These are phyloP conservation scores for Sciurus vulgaris DNA, from an alignment of 2,797 vertebrate species.

Conservation along the genomic window DNA sequence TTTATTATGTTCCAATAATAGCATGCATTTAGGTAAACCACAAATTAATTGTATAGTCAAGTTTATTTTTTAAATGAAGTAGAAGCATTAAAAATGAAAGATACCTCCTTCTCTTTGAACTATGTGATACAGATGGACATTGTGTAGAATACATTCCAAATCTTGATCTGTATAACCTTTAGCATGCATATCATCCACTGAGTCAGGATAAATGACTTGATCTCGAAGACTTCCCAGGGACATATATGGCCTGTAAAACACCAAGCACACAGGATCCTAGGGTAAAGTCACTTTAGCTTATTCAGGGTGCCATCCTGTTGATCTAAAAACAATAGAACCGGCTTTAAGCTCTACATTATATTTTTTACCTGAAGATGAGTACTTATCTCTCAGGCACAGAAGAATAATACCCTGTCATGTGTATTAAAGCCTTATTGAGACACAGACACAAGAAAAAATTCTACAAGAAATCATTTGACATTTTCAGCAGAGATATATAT, in stretches of 20 bases:
- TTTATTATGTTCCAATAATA: conserved; percentile 4
- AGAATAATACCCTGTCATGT: conserved; percentile 60
- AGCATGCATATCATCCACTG: conserved; percentile 94
- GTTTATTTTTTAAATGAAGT: not conserved
- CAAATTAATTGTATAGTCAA: not conserved
- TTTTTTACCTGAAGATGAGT: conserved; percentile 66
- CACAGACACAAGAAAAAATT: not conserved
- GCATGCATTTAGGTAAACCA: conserved; percentile 17
- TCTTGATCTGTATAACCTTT: conserved; percentile 94
- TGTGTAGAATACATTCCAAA: conserved; percentile 94
- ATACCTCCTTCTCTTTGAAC: conserved; percentile 98
- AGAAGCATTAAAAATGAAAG: not conserved
- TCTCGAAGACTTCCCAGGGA: conserved; percentile 96
- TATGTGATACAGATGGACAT: conserved; percentile 97
- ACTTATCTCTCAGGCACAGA: conserved; percentile 58
- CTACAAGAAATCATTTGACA: not conserved
- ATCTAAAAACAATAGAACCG: not conserved
- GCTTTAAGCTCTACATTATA: conserved; percentile 68
- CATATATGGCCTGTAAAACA: conserved; percentile 95
- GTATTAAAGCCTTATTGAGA: conserved; percentile 75
- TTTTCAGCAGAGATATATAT: conserved; percentile 63
- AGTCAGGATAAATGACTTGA: conserved; percentile 99
- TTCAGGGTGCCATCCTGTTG: not conserved
- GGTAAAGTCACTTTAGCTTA: not conserved
- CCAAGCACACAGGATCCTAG: not conserved